Conservation (phyloP, 2,888 invertebrate species). For the Lasioglossum zephyrum region DNA sequence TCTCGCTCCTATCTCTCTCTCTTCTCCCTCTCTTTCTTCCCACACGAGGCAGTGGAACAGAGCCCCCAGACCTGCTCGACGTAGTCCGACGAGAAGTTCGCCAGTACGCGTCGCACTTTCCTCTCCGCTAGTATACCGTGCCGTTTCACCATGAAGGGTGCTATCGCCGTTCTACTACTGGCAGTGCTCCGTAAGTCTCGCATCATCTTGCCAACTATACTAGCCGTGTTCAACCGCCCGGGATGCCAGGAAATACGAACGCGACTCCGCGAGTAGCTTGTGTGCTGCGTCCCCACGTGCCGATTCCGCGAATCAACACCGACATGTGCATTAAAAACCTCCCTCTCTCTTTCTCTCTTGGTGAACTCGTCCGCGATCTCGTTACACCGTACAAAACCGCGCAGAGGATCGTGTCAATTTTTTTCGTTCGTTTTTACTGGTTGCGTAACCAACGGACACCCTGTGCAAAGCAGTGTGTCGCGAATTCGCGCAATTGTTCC, state of each 20-base stretch:
- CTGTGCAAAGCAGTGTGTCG: constrained; percentile 13
- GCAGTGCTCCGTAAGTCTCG: constrained; percentile 64
- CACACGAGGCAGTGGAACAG: constrained; percentile 5
- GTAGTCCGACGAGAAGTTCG: constrained; percentile 13
- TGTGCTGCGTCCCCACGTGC: too few relatives aligned
- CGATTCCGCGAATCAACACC: too few relatives aligned
- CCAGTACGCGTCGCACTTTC: constrained; percentile 4
- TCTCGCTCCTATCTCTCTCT: constrained; percentile 29
- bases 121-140: neutral
- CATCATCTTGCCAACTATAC: neutral
- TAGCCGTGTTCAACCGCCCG: neutral
- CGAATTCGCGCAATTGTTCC: constrained; percentile 35
- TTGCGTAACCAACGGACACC: neutral
- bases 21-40: constrained; percentile 11
- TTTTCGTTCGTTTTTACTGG: neutral
- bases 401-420: too few relatives aligned
- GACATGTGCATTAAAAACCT: too few relatives aligned
- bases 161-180: constrained; percentile 41
- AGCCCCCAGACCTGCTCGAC: neutral
- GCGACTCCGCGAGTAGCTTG: neutral
- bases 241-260: neutral
- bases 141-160: constrained; percentile 46
- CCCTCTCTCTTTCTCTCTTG: too few relatives aligned
- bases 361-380: too few relatives aligned
- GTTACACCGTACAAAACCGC: too few relatives aligned